Base-by-base conservation (phyloP, 2,888 invertebrate genomes). In the Nymphalis urticae region DNA sequence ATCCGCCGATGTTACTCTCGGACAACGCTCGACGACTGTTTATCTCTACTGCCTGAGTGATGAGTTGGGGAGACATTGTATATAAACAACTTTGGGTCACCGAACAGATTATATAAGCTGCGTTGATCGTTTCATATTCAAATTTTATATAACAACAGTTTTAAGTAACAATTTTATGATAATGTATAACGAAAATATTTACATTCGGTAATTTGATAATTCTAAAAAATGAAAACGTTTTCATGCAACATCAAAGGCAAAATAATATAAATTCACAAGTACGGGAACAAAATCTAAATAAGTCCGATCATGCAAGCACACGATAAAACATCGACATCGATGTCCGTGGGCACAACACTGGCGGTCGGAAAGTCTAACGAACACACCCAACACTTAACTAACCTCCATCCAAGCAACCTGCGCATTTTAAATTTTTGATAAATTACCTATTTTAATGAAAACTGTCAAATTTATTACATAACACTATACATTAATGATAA, bases 1-100 rank as follows among this genome's bases (percentile, higher is more conserved):
- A 98, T 0, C 98, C 98, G 70, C 98, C 98, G 76, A 99, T 98
- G 85, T 96, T 97, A 73, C 96, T 97, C 86, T 98, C 98, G 48
- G 96, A 96, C 79, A 98, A 97, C 48, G 97, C 94, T 27, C 97
- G 94, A 19, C 97, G 94, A 78, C 97, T 97, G 87, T 97, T 98
- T 69, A 97, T 94, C 90, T 98, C 98, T 62, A 98, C 97, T 17
- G 98, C 97, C 96, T 97, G 83, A 54, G 64, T 16, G 48, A 58
- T 10, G 48, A 53, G 59, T 60, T 48, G 32, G 27, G 36, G 27
- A 17, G 13, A 67, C 6, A 47, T 21, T 51, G 21, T 10, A 42
- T n/a, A 21, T 21, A 10, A 60, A 32, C 59, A 42, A 42, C 3
- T 42, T 42, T 42, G 42, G 42, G 42, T 42, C 10, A 42, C 42